Conservation (phyloP, 1,140 invertebrate genomes). For the Saccostrea echinata region DNA sequence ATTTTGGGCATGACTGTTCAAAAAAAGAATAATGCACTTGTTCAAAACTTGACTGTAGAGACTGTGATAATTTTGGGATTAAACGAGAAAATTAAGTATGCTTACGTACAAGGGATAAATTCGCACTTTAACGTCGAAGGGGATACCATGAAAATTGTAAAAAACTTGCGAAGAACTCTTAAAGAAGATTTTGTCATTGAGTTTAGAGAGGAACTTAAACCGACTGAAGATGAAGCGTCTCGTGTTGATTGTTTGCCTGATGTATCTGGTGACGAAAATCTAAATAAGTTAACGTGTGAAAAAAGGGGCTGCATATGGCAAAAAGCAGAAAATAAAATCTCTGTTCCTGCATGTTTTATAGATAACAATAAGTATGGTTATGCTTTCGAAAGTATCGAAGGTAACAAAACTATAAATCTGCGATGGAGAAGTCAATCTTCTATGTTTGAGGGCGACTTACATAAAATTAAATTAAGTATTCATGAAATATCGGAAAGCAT, state of each 20-base stretch:
- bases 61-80: conserved; percentile 52
- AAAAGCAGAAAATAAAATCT: conserved; percentile 22
- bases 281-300: conserved; percentile 39
- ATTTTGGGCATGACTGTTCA: conserved; percentile 39
- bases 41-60: conserved; percentile 43
- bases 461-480: conserved; percentile 51
- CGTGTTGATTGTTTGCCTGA: conserved; percentile 70
- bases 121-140: background rate
- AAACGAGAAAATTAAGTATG: background rate
- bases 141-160: conserved; percentile 19
- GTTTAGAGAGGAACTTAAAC: conserved; percentile 46
- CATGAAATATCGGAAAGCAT: conserved; percentile 59
- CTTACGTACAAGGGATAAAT: background rate
- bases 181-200: conserved; percentile 50
- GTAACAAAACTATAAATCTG: conserved; percentile 7
- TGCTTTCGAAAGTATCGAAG: background rate
- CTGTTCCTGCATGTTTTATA: conserved; percentile 59
- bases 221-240: conserved; percentile 53
- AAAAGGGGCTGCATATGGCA: conserved; percentile 56
- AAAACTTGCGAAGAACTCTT: conserved; percentile 54
- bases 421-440: conserved; percentile 44
- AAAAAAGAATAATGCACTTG: conserved; percentile 8
- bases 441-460: conserved; percentile 58
- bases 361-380: conserved; percentile 56
- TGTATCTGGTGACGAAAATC: conserved; percentile 36